A percentile compares a stretch with the other conserved stretches of the same genome.
phyloP scores from a whole-genome alignment of 2,888 invertebrate species.

The Junonia oenone region DNA sequence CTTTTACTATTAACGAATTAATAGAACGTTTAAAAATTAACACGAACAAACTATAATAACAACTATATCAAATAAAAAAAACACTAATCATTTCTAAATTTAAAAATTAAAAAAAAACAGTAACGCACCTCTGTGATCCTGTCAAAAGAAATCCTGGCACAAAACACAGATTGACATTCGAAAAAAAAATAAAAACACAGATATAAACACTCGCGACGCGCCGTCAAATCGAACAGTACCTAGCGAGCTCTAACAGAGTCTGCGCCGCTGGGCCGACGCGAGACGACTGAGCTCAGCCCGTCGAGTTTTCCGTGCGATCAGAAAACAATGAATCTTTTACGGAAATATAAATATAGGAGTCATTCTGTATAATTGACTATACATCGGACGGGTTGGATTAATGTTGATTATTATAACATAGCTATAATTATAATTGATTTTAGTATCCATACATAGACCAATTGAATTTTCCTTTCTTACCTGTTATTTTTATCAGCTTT shows the following conservation, averaged over 20 bases:
- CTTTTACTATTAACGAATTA: not conserved
- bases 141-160: constrained; percentile 55
- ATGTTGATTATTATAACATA: too few relatives aligned
- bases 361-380: not conserved
- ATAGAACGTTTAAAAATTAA: not conserved
- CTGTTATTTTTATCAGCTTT: too few relatives aligned
- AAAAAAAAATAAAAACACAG: constrained; percentile 49
- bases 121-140: constrained; percentile 47
- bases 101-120: constrained; percentile 16
- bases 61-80: not conserved
- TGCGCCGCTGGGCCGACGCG: constrained; percentile 57
- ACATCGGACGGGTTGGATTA: not conserved
- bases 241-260: constrained; percentile 33
- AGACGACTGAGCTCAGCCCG: constrained; percentile 36
- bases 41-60: not conserved
- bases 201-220: constrained; percentile 57
- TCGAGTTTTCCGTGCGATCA: constrained; percentile 28
- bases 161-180: constrained; percentile 47
- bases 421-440: too few relatives aligned
- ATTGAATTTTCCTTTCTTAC: too few relatives aligned
- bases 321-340: constrained; percentile 34
- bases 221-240: constrained; percentile 1
- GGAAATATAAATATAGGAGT: not conserved
- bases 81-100: not conserved
- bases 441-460: too few relatives aligned